A percentile compares a stretch with the other conserved stretches of the same genome.
Conservation (phyloP, 1,140 invertebrate species). For the Drosophila arawakana region DNA sequence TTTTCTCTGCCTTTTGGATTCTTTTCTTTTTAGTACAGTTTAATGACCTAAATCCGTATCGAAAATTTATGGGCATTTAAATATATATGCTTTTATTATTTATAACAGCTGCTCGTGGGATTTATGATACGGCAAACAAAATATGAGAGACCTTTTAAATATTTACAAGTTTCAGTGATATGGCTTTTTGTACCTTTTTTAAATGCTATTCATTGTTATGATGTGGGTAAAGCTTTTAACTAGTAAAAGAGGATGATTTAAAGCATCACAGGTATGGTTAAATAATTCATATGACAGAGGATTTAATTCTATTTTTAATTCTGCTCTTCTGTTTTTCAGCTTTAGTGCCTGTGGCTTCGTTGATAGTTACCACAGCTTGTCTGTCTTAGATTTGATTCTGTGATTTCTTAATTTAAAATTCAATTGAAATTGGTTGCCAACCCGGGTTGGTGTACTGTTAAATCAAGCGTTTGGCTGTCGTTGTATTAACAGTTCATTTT, state of each 20-base stretch:
- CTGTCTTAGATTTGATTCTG: neutral
- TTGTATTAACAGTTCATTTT: constrained; percentile 78
- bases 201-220: constrained; percentile 19
- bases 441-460: constrained; percentile 34
- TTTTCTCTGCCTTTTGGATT: constrained; percentile 1
- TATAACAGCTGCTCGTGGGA: constrained; percentile 72
- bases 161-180: constrained; percentile 49
- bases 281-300: no score
- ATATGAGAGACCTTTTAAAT: constrained; percentile 59
- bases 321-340: neutral
- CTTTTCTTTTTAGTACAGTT: constrained; percentile 68
- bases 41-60: constrained; percentile 73
- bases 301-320: neutral
- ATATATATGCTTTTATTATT: constrained; percentile 77
- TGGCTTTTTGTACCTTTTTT: constrained; percentile 3
- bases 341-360: neutral
- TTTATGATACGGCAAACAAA: constrained; percentile 41
- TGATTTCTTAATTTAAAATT: constrained; percentile 45
- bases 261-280: neutral
- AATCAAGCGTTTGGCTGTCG: constrained; percentile 55
- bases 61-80: constrained; percentile 79
- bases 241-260: neutral
- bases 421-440: constrained; percentile 48
- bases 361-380: neutral
- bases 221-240: constrained; percentile 8